Percentiles rank a stretch among this genome's conserved stretches.
Evolutionary conservation across 2,113 vertebrate genomes (phyloP).

Genomic region (Nannobrachium achirus): DNA sequence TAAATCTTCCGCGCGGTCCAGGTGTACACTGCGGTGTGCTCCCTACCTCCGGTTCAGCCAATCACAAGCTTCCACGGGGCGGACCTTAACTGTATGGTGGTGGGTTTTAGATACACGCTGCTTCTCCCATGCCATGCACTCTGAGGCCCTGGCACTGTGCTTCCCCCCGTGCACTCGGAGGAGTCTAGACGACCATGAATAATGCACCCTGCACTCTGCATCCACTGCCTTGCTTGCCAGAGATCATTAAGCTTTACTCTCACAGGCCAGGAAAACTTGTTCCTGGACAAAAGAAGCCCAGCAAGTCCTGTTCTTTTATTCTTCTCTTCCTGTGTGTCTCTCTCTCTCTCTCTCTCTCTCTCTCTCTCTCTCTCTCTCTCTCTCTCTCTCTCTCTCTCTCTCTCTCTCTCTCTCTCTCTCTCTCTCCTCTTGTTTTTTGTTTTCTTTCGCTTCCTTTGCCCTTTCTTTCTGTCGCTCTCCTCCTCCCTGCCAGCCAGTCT

Average conservation of each 20-base stretch:
- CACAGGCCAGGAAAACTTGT: constrained; percentile 39
- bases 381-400: constrained; percentile 10
- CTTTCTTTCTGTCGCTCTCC: not conserved
- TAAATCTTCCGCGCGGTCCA: no score
- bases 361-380: not conserved
- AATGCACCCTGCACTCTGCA: constrained; percentile 65
- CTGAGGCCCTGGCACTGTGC: constrained; percentile 57
- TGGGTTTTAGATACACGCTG: no score
- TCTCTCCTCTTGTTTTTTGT: not conserved
- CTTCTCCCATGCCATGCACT: no score
- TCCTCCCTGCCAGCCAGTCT: not conserved
- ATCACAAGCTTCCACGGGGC: no score
- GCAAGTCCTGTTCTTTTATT: not conserved
- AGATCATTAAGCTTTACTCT: constrained; percentile 65
- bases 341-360: not conserved
- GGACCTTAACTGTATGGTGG: no score
- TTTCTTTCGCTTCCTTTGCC: constrained; percentile 9
- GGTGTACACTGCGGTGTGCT: no score
- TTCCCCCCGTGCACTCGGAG: constrained; percentile 56
- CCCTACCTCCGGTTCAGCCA: no score
- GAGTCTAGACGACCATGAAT: constrained; percentile 72
- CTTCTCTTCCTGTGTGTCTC: no score
- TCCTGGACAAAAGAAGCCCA: constrained; percentile 21
- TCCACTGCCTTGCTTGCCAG: constrained; percentile 48
- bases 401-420: constrained; percentile 5